These are phyloP conservation scores for Syngnathus rostellatus DNA, from an alignment of 2,797 vertebrate species.

Conservation along the genomic window DNA sequence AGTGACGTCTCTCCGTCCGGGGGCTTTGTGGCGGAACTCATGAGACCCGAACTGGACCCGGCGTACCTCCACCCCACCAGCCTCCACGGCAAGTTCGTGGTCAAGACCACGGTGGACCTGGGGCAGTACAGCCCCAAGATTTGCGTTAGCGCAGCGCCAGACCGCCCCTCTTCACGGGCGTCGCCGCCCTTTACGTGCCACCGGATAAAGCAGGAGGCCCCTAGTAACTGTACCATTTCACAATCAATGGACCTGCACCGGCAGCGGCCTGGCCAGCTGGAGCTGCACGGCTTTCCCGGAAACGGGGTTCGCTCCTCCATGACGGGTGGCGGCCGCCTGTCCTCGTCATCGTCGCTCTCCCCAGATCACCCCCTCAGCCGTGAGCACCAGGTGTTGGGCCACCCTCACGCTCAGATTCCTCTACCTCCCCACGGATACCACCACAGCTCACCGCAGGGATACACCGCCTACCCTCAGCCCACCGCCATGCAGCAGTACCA, in stretches of 20 bases:
- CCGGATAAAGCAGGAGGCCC: slow-evolving; percentile 88
- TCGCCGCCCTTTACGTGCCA: slow-evolving; percentile 72
- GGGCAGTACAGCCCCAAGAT: slow-evolving; percentile 80
- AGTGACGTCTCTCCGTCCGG: slow-evolving; percentile 88
- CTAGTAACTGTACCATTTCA: slow-evolving; percentile 70
- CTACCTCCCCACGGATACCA: slow-evolving; percentile 78
- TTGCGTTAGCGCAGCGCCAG: slow-evolving; percentile 49
- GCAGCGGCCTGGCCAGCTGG: slow-evolving; percentile 64
- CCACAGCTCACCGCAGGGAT: slow-evolving; percentile 66
- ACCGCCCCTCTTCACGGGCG: slow-evolving; percentile 35
- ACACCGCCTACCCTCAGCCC: slow-evolving; percentile 77
- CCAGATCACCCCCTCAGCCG: slow-evolving; percentile 79
- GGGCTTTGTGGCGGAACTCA: slow-evolving; percentile 93
- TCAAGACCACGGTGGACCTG: slow-evolving; percentile 84
- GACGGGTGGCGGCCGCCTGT: slow-evolving; percentile 60
- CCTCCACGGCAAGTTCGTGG: slow-evolving; percentile 88
- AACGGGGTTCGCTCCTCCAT: slow-evolving; percentile 67
- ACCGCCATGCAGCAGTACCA: slow-evolving; percentile 83
- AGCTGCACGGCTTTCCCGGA: slow-evolving; percentile 72
- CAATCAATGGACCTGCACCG: slow-evolving; percentile 66
- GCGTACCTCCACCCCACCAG: slow-evolving; percentile 84
- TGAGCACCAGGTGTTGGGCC: slow-evolving; percentile 71
- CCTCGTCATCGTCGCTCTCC: slow-evolving; percentile 77
- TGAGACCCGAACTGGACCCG: slow-evolving; percentile 90
- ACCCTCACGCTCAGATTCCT: slow-evolving; percentile 69